Conservation (phyloP, 2,113 vertebrate genomes). For the Cyprinus carpio region DNA sequence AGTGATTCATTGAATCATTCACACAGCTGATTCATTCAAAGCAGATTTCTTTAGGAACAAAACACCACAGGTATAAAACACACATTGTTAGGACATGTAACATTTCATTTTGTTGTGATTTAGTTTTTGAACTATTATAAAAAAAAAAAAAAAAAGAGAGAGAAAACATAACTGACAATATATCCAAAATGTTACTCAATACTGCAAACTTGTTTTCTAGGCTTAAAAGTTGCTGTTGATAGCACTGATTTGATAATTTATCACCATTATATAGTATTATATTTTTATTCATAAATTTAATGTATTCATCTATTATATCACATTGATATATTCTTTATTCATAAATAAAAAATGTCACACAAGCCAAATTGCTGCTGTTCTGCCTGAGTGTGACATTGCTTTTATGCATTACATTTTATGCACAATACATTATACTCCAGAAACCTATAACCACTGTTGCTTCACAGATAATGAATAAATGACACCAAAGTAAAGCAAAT, state of each 20-base stretch:
- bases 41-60: not conserved
- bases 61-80: not conserved
- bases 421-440: not conserved
- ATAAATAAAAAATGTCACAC: not conserved
- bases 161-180: no score
- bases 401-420: no score
- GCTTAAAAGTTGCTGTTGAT: not conserved
- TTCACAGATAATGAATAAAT: conserved; percentile 40
- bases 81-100: not conserved
- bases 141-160: no score
- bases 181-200: not conserved
- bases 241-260: not conserved
- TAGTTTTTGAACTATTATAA: not conserved
- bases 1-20: not conserved
- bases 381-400: not conserved
- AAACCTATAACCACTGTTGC: not conserved
- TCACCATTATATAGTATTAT: not conserved
- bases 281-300: not conserved
- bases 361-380: not conserved
- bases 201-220: not conserved
- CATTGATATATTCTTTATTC: not conserved
- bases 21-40: not conserved
- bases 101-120: not conserved
- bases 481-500: not conserved
- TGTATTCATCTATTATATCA: not conserved